A percentile compares a stretch with the other conserved stretches of the same genome.
phyloP scores from a whole-genome alignment of 2,888 invertebrate species.

The Sussaba pulchella region DNA sequence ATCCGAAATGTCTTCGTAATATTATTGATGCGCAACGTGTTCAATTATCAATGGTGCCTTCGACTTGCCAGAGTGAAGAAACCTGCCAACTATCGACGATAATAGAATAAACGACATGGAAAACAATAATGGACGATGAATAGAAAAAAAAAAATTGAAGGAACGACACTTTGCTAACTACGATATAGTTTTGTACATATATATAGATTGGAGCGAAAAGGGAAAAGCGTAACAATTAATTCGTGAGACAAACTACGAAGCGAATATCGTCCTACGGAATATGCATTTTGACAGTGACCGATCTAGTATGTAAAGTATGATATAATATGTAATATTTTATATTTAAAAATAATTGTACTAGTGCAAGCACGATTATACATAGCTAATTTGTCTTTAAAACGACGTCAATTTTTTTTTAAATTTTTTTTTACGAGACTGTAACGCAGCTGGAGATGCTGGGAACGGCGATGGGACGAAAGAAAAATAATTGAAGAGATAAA shows the following conservation, averaged over 20 bases:
- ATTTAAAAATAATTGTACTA: conserved; percentile 15
- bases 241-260: conserved; percentile 6
- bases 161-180: conserved; percentile 80
- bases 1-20: conserved; percentile 57
- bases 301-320: conserved; percentile 24
- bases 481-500: not conserved
- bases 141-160: conserved; percentile 65
- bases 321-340: conserved; percentile 28
- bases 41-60: conserved; percentile 81
- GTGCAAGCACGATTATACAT: conserved; percentile 66
- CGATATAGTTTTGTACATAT: conserved; percentile 81
- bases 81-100: conserved; percentile 61
- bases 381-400: conserved; percentile 60
- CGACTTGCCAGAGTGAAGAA: conserved; percentile 81
- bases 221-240: conserved; percentile 7
- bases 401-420: conserved; percentile 27
- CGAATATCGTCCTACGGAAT: not conserved
- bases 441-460: not conserved
- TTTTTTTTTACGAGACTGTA: not conserved
- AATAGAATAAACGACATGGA: conserved; percentile 19
- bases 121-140: conserved; percentile 74
- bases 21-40: conserved; percentile 51
- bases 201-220: conserved; percentile 73
- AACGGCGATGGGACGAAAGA: not conserved
- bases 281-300: conserved; percentile 2